These are phyloP conservation scores for Riptortus pedestris DNA, from an alignment of 1,140 invertebrate species.

Conservation along the genomic window DNA sequence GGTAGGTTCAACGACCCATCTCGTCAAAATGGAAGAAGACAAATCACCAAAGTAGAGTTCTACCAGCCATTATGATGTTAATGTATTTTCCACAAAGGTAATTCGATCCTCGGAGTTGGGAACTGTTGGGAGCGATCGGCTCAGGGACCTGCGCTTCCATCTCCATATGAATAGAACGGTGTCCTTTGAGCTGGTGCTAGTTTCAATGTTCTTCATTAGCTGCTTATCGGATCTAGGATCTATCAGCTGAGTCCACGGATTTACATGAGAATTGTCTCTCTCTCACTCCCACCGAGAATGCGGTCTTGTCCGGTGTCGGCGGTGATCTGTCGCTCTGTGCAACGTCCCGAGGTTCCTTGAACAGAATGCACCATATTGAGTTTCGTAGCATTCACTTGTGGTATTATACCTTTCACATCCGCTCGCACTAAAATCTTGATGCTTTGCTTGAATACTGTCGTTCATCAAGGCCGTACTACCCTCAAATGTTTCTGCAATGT, in stretches of 20 bases:
- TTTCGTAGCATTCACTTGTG: no score
- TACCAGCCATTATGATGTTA: neutral
- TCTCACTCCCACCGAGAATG: neutral
- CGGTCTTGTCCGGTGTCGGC: no score
- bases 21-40: neutral
- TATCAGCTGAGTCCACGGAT: neutral
- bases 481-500: no score
- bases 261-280: slow-evolving; percentile 2
- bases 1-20: slow-evolving; percentile 1
- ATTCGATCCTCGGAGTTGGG: slow-evolving; percentile 2
- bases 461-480: no score
- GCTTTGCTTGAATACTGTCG: no score
- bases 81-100: slow-evolving; percentile 5
- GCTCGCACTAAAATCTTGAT: no score
- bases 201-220: slow-evolving; percentile 16
- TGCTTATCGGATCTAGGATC: neutral
- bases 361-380: no score
- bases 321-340: no score
- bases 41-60: neutral
- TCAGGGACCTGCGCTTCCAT: neutral
- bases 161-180: neutral
- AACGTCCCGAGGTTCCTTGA: no score
- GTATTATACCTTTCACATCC: no score
- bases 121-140: neutral
- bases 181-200: neutral